These are phyloP conservation scores for fruit fly (Drosophila melanogaster) DNA, from an alignment of 1,140 invertebrate species.

Conservation along the genomic window Release_6_plus_ISO1_MT NC_004354.4:5933501-5934000, in stretches of 20 bases:
- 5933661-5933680: slow-evolving; percentile 43
- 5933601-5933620: slow-evolving; percentile 18
- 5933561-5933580: slow-evolving; percentile 61
- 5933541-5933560: slow-evolving; percentile 68
- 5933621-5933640: slow-evolving; percentile 27
- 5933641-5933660: slow-evolving; percentile 21
- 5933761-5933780: slow-evolving; percentile 36
- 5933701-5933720: slow-evolving; percentile 67
- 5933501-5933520: slow-evolving; percentile 10
- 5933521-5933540: slow-evolving; percentile 75
- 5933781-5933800: slow-evolving; percentile 46
- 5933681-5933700: slow-evolving; percentile 79
- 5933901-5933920: slow-evolving; percentile 28
- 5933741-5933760: slow-evolving; percentile 15
- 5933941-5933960: slow-evolving; percentile 40
- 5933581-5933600: slow-evolving; percentile 12
- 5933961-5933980: slow-evolving; percentile 1
- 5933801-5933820: slow-evolving; percentile 9
- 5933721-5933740: slow-evolving; percentile 28
- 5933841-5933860: not conserved
- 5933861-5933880: not conserved
- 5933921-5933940: slow-evolving; percentile 41
- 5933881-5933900: not conserved
- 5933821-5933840: not conserved
- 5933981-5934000: not conserved